Conservation (phyloP, 2,113 vertebrate species). For the Chiloscyllium plagiosum region DNA sequence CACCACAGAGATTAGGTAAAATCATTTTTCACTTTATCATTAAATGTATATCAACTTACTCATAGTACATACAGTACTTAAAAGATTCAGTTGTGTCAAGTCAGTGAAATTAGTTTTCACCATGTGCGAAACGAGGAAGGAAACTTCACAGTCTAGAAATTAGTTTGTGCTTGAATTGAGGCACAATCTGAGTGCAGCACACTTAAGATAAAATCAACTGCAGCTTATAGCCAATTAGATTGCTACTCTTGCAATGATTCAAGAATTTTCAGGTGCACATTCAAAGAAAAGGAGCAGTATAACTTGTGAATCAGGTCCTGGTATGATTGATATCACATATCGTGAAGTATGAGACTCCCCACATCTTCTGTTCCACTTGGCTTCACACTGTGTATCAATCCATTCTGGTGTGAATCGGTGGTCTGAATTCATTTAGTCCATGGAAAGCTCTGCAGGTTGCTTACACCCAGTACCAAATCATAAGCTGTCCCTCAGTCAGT, state of each 20-base stretch:
- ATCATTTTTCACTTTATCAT: neutral
- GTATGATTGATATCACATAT: neutral
- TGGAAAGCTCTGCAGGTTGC: neutral
- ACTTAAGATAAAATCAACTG: neutral
- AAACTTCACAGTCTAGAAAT: neutral
- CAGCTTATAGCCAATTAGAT: neutral
- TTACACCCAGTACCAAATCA: neutral
- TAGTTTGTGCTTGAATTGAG: neutral
- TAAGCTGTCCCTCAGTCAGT: neutral
- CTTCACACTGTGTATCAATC: neutral
- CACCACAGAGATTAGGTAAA: neutral
- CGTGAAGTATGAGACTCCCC: no score
- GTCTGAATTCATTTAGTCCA: neutral
- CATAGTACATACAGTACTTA: neutral
- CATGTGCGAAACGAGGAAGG: neutral
- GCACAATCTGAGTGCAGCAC: neutral
- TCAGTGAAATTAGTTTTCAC: neutral
- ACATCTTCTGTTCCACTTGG: no score
- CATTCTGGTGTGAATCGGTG: neutral
- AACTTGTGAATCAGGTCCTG: neutral
- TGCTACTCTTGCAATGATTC: neutral
- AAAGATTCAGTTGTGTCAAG: neutral
- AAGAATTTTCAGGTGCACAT: neutral
- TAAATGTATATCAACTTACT: neutral
- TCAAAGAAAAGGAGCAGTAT: neutral